These are phyloP conservation scores for Oreochromis spilurus DNA, from an alignment of 2,113 vertebrate species.

Conservation along the genomic window DNA sequence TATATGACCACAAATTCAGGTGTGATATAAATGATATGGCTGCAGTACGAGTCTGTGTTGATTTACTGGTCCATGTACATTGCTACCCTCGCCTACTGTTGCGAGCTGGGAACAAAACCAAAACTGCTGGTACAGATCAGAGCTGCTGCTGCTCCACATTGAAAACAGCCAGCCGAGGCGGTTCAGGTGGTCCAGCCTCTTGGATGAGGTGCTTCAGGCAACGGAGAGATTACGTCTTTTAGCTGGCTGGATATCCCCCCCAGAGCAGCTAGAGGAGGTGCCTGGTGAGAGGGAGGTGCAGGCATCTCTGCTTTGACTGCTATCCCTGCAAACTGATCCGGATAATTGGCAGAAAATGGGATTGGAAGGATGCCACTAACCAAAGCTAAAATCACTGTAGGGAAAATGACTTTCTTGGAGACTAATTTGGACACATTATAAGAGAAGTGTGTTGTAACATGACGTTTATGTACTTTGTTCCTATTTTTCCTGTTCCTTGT, in stretches of 20 bases:
- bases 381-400: background rate
- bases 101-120: background rate
- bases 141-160: background rate
- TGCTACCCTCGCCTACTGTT: background rate
- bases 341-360: background rate
- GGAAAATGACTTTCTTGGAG: background rate
- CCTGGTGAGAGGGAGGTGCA: background rate
- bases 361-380: background rate
- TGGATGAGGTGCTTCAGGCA: background rate
- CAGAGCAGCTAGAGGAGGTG: background rate
- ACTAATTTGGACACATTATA: background rate
- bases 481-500: accelerated
- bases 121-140: background rate
- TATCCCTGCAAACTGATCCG: background rate
- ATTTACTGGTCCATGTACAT: background rate
- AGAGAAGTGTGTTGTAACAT: background rate
- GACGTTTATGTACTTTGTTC: background rate
- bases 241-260: background rate
- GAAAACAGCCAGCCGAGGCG: background rate
- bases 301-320: background rate
- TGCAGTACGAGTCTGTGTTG: background rate
- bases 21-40: background rate
- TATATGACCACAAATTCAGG: background rate
- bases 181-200: background rate
- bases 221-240: background rate